These are phyloP conservation scores for Dinomys branickii DNA, from an alignment of 2,113 vertebrate genomes.

Conservation along the genomic window DNA sequence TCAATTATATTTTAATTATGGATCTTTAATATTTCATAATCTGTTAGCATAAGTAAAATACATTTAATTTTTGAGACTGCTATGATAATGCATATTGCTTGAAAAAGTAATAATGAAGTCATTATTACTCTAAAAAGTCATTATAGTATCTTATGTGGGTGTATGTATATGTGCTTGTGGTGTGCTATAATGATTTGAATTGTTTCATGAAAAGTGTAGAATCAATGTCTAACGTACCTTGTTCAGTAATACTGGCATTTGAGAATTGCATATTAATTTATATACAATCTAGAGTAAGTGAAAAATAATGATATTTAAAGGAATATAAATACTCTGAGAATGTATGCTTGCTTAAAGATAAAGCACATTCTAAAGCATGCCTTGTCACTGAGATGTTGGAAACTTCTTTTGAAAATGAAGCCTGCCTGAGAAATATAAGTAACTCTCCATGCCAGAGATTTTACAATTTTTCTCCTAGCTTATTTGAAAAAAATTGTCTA, in stretches of 20 bases:
- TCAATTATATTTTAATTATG: background rate
- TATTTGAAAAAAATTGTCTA: background rate
- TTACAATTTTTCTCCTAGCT: background rate
- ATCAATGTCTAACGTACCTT: background rate
- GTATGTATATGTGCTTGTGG: background rate
- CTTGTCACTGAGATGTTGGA: background rate
- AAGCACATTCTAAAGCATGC: accelerated
- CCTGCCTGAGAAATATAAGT: background rate
- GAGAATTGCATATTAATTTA: background rate
- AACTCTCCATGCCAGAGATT: background rate
- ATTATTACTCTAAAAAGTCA: background rate
- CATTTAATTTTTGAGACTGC: background rate
- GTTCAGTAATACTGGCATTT: background rate
- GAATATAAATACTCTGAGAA: background rate
- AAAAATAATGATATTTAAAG: background rate
- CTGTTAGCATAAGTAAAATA: background rate
- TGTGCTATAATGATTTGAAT: background rate
- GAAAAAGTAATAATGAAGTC: background rate
- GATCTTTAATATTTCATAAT: background rate
- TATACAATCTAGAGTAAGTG: background rate
- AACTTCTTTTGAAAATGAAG: background rate
- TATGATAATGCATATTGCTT: background rate
- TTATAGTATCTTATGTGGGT: background rate
- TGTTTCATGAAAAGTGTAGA: background rate
- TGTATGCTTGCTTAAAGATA: background rate